Evolutionary conservation across 2,888 invertebrate species (phyloP).

Genomic region (Emmelina monodactyla): DNA sequence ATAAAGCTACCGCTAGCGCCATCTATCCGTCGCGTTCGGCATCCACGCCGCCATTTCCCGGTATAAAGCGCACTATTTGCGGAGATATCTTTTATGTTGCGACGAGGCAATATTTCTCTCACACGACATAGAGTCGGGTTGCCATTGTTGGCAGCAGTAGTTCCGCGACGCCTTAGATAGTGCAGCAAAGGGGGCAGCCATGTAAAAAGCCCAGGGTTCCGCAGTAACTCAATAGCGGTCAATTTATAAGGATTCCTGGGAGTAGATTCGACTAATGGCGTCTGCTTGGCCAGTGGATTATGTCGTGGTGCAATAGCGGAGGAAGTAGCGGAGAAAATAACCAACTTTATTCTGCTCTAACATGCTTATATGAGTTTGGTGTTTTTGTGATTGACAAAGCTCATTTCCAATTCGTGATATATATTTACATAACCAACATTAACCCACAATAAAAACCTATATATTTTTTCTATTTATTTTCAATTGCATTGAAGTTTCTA

Average conservation of each 20-base stretch:
- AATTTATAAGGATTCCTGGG: slow-evolving; percentile 35
- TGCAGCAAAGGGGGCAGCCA: slow-evolving; percentile 1
- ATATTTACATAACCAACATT: no score
- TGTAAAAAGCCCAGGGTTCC: slow-evolving; percentile 3
- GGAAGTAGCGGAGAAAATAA: not conserved
- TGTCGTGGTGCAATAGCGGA: slow-evolving; percentile 19
- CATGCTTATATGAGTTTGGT: no score
- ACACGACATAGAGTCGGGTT: not conserved
- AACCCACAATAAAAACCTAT: no score
- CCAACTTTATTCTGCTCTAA: no score
- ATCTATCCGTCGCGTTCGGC: not conserved
- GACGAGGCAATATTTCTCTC: not conserved
- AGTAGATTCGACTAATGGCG: slow-evolving; percentile 32
- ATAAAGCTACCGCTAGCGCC: no score
- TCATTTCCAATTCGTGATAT: no score
- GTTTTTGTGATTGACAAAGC: no score
- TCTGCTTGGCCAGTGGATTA: slow-evolving; percentile 23
- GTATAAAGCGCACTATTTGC: not conserved
- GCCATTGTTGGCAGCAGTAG: slow-evolving; percentile 1
- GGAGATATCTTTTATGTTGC: not conserved
- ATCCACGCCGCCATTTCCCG: not conserved
- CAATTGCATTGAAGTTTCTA: no score
- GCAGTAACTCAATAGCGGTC: slow-evolving; percentile 30
- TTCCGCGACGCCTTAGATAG: not conserved
- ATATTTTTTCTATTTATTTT: no score